Conservation (phyloP, 2,888 invertebrate species). For the Volucella inanis region DNA sequence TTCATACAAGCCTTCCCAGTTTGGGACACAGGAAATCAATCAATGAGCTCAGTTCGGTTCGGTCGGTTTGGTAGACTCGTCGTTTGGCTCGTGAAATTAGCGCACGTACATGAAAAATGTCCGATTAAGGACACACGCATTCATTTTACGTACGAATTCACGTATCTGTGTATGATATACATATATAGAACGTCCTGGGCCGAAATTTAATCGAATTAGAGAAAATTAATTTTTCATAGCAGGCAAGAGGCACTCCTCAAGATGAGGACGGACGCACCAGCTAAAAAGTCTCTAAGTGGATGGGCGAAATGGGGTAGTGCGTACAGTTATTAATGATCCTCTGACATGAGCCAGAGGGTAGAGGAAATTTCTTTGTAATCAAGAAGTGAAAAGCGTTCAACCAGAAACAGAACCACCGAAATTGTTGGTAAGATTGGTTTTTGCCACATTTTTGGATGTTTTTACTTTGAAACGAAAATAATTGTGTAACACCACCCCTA, state of each 20-base stretch:
- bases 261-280: conserved; percentile 2
- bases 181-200: conserved; percentile 11
- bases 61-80: neutral
- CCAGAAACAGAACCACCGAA: neutral
- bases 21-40: no score
- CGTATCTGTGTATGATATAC: no score
- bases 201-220: conserved; percentile 64
- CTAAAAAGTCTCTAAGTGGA: no score
- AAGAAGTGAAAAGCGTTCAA: conserved; percentile 44
- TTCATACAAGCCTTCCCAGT: no score
- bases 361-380: conserved; percentile 26
- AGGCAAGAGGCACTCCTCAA: conserved; percentile 41
- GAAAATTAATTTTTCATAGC: conserved; percentile 62
- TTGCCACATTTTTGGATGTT: neutral
- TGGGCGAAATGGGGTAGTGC: conserved; percentile 18
- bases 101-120: conserved; percentile 50
- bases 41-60: no score
- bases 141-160: conserved; percentile 2
- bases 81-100: conserved; percentile 27
- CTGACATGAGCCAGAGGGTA: conserved; percentile 40
- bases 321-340: conserved; percentile 56
- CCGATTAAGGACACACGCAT: conserved; percentile 43
- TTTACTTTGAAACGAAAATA: no score
- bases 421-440: neutral
- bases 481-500: no score